phyloP scores from a whole-genome alignment of 2,888 invertebrate species.

The Lysandra coridon region DNA sequence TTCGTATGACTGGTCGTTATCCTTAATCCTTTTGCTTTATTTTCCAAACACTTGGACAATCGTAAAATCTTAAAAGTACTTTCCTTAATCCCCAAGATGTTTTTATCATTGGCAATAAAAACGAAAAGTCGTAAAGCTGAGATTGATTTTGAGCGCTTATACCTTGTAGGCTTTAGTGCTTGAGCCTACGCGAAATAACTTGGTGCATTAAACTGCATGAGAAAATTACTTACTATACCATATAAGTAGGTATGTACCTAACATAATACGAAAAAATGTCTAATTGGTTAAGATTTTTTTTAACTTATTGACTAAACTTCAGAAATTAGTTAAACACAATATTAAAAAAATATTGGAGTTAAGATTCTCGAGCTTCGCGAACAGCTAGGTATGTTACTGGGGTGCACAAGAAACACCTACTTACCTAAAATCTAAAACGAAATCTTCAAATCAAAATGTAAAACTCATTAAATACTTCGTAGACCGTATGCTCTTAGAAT shows the following conservation, averaged over 20 bases:
- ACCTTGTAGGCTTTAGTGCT: slow-evolving; percentile 4
- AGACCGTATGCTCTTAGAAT: not conserved
- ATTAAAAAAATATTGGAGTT: too few species aligned
- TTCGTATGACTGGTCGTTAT: not conserved
- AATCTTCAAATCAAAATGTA: not conserved
- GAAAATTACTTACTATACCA: not conserved
- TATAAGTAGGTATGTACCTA: too few species aligned
- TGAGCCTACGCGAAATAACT: not conserved
- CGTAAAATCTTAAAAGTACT: not conserved
- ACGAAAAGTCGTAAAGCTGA: slow-evolving; percentile 11
- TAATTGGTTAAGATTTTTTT: too few species aligned
- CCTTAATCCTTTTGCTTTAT: not conserved
- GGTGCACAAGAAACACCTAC: too few species aligned
- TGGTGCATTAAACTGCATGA: not conserved
- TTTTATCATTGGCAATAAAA: slow-evolving; percentile 7
- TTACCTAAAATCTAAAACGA: too few species aligned
- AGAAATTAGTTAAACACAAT: too few species aligned
- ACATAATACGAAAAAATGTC: too few species aligned
- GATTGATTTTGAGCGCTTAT: not conserved
- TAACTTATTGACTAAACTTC: too few species aligned
- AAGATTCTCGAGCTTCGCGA: too few species aligned
- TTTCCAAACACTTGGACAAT: not conserved
- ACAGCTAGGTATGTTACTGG: too few species aligned
- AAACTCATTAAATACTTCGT: not conserved
- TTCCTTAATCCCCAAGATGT: not conserved